Evolutionary conservation across 2,797 vertebrate species (phyloP), one percentile per base, ranked within the genome.

Genomic region (Poeciliopsis presidionis): DNA sequence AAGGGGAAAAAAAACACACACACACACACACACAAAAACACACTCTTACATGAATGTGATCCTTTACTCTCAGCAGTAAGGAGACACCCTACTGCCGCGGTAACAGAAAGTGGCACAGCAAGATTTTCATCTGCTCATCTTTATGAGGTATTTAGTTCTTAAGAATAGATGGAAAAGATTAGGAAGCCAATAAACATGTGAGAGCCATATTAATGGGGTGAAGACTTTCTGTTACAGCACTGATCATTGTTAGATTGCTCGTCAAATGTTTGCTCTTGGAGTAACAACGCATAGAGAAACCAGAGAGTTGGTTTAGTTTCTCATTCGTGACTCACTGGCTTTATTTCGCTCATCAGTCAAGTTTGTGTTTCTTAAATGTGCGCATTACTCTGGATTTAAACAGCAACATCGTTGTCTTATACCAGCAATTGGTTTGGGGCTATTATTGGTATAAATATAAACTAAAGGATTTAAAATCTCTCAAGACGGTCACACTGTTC

Each of bases 21-120:
- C 9, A 18, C 65, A 72, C 51, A 78, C 25, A 77, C 25, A 65
- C 46, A 59, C 46, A 5, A 9, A 45, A 9, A 20, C 67, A 72
- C 57, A 59, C 59, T 63, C 75, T 55, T 77, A 14, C 57, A 75
- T 14, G 20, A 81, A 84, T 81, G 74, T 77, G 69, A 89, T 88
- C 61, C 75, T 84, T 80, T 74, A 72, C 63, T 87, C 75, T 84
- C 88, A 61, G 85, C 30, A 78, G 87, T 83, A 84, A 87, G 74
- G 82, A 86, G 84, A 75, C 79, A 43, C 55, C 59, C n/a, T 20
- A 45, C 72, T 74, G 61, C 46, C 65, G 9, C 7, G 0, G 47
- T 63, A 20, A 61, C 39, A 51, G 45, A 72, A 77, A 79, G 61
- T 3, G 25, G 43, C 69, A 70, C 33, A 18, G 14, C 28, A 55